Evolutionary conservation across 1,140 invertebrate species (phyloP).

Genomic region (Halyomorpha halys): DNA sequence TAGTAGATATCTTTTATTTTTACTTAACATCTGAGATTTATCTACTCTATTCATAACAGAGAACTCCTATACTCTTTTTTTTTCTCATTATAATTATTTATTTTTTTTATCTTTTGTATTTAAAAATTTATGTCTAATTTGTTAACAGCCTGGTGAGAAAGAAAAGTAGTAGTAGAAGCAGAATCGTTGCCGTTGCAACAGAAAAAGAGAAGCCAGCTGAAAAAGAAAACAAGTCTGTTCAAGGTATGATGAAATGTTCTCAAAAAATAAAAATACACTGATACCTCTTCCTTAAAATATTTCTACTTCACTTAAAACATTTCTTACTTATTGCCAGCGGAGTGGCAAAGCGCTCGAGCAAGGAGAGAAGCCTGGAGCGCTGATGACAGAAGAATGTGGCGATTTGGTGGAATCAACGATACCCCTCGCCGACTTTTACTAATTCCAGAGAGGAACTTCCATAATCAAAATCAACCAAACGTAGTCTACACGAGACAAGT

Average conservation of each 20-base stretch:
- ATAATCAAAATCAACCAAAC: not conserved
- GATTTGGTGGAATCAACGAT: not conserved
- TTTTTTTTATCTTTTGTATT: too few relatives aligned
- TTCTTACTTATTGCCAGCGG: not conserved
- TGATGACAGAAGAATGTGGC: not conserved
- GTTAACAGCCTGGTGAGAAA: not conserved
- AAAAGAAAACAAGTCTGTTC: constrained; percentile 49
- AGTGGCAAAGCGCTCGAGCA: not conserved
- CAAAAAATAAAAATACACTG: too few relatives aligned
- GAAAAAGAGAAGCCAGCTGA: constrained; percentile 46
- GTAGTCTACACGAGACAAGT: not conserved
- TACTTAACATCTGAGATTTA: too few relatives aligned
- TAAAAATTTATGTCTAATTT: too few relatives aligned
- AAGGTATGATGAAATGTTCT: constrained; percentile 35
- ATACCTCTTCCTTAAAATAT: too few relatives aligned
- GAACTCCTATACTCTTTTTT: too few relatives aligned
- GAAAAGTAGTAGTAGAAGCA: constrained; percentile 1
- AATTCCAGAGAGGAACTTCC: not conserved
- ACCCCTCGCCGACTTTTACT: not conserved
- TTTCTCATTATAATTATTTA: too few relatives aligned
- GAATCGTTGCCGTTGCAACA: constrained; percentile 38
- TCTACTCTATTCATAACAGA: too few relatives aligned
- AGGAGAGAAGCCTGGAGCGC: constrained; percentile 11
- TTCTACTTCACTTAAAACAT: too few relatives aligned
- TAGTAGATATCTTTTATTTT: too few relatives aligned